Evolutionary conservation across 2,797 vertebrate species (phyloP).

Genomic region (Thunnus albacares): DNA sequence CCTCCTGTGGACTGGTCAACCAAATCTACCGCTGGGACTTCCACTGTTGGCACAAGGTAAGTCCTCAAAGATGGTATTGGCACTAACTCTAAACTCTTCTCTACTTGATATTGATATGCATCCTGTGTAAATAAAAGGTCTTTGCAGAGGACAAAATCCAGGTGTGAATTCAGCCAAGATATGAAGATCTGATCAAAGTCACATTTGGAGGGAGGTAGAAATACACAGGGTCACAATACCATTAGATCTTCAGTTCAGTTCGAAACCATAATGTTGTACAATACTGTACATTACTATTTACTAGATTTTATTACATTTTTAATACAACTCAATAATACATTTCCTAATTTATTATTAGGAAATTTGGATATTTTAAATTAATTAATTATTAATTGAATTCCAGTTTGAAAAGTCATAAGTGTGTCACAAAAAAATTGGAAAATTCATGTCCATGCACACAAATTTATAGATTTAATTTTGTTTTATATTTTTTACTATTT

Average conservation of each 20-base stretch:
- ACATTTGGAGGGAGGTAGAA: background rate
- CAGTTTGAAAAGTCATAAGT: too few species aligned
- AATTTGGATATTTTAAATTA: too few species aligned
- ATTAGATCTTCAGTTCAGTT: background rate
- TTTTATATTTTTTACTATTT: too few species aligned
- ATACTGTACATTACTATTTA: background rate
- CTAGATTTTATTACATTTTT: too few species aligned
- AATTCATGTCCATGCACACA: too few species aligned
- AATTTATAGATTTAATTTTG: too few species aligned
- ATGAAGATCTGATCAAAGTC: background rate
- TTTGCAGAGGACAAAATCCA: background rate
- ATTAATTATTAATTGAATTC: too few species aligned
- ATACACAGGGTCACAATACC: background rate
- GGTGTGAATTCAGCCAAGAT: background rate
- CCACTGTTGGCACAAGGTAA: conserved; percentile 67
- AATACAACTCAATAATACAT: too few species aligned
- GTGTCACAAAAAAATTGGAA: too few species aligned
- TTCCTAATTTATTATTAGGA: too few species aligned
- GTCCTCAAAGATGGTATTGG: background rate
- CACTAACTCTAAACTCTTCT: background rate
- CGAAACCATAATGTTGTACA: background rate
- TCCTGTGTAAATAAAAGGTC: background rate
- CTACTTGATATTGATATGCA: background rate
- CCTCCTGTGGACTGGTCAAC: conserved; percentile 61
- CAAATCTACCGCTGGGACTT: conserved; percentile 57